Percentiles rank a stretch among this genome's conserved stretches.
These are phyloP conservation scores for Dasysyrphus albostriatus DNA, from an alignment of 2,888 invertebrate species.

Conservation along the genomic window DNA sequence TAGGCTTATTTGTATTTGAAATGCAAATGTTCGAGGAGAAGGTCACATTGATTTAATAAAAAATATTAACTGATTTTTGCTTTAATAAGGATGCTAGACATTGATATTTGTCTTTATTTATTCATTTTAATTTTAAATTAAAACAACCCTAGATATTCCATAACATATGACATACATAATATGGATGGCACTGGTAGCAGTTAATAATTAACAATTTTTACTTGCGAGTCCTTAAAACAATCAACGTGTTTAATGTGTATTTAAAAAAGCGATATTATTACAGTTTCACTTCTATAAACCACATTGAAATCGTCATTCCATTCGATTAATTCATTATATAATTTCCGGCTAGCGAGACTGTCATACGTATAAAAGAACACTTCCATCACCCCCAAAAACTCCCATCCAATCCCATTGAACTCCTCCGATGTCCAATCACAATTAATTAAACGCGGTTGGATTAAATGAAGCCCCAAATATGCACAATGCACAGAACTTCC, in stretches of 20 bases:
- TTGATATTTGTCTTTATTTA: too few species aligned
- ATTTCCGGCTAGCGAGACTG: slow-evolving; percentile 61
- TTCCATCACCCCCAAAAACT: not conserved
- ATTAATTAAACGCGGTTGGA: slow-evolving; percentile 73
- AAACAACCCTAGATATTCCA: too few species aligned
- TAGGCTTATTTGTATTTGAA: too few species aligned
- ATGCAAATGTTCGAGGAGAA: too few species aligned
- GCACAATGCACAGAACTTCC: slow-evolving; percentile 67
- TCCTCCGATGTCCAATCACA: slow-evolving; percentile 45
- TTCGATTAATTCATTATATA: slow-evolving; percentile 72
- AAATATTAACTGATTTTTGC: too few species aligned
- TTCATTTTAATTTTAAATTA: slow-evolving; percentile 39
- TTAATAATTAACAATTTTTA: slow-evolving; percentile 60
- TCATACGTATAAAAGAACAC: not conserved
- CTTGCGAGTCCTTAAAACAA: slow-evolving; percentile 62
- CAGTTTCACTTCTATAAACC: slow-evolving; percentile 64
- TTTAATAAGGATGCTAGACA: too few species aligned
- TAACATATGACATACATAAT: slow-evolving; percentile 9
- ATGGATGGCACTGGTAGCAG: slow-evolving; percentile 36
- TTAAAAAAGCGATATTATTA: slow-evolving; percentile 59
- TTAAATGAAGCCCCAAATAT: slow-evolving; percentile 72
- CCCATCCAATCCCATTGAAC: not conserved
- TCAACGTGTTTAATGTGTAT: slow-evolving; percentile 49
- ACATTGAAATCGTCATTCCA: slow-evolving; percentile 70
- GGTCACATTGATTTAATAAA: too few species aligned